Base-by-base conservation (phyloP, 2,113 vertebrate genomes). In the Columba janthina region DNA sequence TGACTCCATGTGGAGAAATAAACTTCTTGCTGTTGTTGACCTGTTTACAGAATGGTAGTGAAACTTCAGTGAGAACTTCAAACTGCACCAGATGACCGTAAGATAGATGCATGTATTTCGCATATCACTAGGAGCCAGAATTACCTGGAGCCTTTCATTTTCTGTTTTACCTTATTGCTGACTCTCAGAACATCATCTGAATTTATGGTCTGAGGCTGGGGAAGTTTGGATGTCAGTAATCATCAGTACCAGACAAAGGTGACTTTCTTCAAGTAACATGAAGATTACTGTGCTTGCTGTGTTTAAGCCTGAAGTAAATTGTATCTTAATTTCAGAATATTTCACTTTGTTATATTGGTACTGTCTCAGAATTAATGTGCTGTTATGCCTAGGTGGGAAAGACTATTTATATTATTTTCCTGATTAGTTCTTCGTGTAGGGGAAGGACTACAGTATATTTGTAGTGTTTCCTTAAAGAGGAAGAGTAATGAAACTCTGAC, bases 231-330 rank as follows among this genome's bases (percentile, higher is more conserved):
- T 90, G 79, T n/a, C 51, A 48, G n/a, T 81, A 92, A 91, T 93
- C 57, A 88, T 84, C 50, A 36, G 28, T 54, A 67, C 31, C 74
- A 93, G 85, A 67, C 46, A 88, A 79, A 93, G 85, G 70, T 93
- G 74, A 91, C 86, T 54, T 74, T 94, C 73, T 91, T 86, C 17
- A 67, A 57, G 36, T 94, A 81, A 72, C 0, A 0, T 73, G 42
- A 74, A 88, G 74, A 86, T 90, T 80, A 57, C 53, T 31, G 13
- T 86, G 67, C 70, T 87, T 91, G 73, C 72, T 91, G 56, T 88
- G 26, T 93, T 88, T 89, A 25, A 86, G 83, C 90, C 87, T 89
- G 76, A 89, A 96, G 78, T 85, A 93, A 97, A 90, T 78, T 85
- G 21, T 89, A 89, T 85, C 66, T 93, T 91, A 91, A 86, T 94